Evolutionary conservation across 2,888 invertebrate genomes (phyloP).

Genomic region (Nycteola revayana): DNA sequence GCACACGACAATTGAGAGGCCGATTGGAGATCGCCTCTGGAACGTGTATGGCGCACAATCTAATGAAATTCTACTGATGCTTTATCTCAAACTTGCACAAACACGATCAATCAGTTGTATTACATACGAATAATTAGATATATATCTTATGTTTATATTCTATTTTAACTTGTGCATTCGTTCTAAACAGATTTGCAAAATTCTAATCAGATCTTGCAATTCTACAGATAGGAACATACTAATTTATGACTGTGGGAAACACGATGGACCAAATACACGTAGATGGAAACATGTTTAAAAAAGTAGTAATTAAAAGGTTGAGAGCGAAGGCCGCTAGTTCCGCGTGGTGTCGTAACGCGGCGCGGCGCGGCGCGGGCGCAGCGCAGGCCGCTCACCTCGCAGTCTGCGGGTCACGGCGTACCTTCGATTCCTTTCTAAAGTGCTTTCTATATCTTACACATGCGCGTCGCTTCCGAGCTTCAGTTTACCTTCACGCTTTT

Average conservation of each 20-base stretch:
- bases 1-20: constrained; percentile 58
- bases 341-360: constrained; percentile 64
- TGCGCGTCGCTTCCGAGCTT: constrained; percentile 49
- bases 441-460: constrained; percentile 74
- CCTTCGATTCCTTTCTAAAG: constrained; percentile 80
- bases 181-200: no score
- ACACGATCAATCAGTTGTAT: no score
- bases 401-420: constrained; percentile 70
- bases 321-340: constrained; percentile 73
- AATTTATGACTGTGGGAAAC: no score
- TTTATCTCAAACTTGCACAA: constrained; percentile 32
- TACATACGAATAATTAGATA: no score
- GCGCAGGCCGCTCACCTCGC: constrained; percentile 63
- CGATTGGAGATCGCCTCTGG: constrained; percentile 50
- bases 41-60: constrained; percentile 45
- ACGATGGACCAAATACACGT: constrained; percentile 8
- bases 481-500: constrained; percentile 59
- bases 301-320: constrained; percentile 72
- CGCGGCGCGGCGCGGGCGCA: constrained; percentile 47
- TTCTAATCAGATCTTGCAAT: no score
- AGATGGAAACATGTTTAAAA: constrained; percentile 51
- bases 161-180: no score
- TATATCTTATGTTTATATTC: no score
- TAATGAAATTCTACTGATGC: constrained; percentile 45
- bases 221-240: not conserved